Base-by-base conservation (phyloP, 2,888 invertebrate species). In the Bugulina stolonifera region DNA sequence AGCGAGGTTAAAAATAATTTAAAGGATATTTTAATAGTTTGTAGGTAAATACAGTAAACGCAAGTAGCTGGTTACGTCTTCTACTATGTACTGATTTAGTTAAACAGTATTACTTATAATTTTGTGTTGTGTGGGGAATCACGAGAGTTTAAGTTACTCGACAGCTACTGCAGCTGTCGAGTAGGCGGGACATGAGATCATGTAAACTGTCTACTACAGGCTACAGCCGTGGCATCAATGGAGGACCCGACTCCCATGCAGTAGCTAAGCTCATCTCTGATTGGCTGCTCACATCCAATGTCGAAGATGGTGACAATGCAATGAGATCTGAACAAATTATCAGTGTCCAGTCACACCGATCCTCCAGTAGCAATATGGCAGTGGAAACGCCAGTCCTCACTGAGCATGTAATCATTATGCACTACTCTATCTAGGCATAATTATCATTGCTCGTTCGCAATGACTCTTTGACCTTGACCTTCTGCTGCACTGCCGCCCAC, bases 201-300 rank as follows among this genome's bases (percentile, higher is more conserved):
- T 64, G 27, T 64, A 14, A 64, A 64, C 32, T 64, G 10, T 64
- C 64, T 64, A 64, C 64, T 64, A 32, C 64, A 64, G 64, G 64
- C 64, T 64, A 64, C 64, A 64, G 64, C 32, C 64, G 64, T 64
- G 64, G 64, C 5, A 32, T 32, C 32, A 32, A 18, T n/a, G 64
- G 64, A 64, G 32, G 32, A 64, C 64, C 64, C 64, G 64, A 64
- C 32, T 64, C 64, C 14, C 22, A 64, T n/a, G n/a, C 64, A 14
- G 64, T 64, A 27, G 64, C 64, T 32, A 64, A 64, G 32, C 64
- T 64, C 64, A 64, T 64, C 27, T 64, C 64, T 64, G 64, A 64
- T 64, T 64, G 64, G 64, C n/a, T 64, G 64, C 64, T 64, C 29
- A 27, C 32, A 32, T 27, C 27, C 10, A 64, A 64, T 27, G n/a